A percentile compares a stretch with the other conserved stretches of the same genome.
These are phyloP conservation scores for Pseudococcus jackbeardsleyi DNA, from an alignment of 2,888 invertebrate genomes.

Conservation along the genomic window DNA sequence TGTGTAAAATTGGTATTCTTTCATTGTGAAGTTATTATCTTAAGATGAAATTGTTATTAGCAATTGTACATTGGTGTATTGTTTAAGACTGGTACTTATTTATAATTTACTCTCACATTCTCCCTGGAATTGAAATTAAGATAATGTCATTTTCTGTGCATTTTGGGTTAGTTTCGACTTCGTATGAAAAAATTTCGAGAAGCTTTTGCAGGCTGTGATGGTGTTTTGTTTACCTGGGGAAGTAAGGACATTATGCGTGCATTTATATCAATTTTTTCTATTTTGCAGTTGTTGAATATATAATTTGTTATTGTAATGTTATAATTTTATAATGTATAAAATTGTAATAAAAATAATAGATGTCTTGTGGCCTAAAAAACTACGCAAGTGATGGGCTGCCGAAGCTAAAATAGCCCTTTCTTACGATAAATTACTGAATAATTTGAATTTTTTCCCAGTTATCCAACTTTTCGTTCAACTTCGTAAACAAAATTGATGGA, in stretches of 20 bases:
- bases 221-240: not conserved
- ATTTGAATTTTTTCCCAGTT: too few species aligned
- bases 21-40: not conserved
- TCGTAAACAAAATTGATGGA: too few species aligned
- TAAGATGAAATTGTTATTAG: not conserved
- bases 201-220: constrained; percentile 38
- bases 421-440: too few species aligned
- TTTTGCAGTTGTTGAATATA: constrained; percentile 11
- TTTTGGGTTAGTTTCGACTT: not conserved
- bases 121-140: not conserved
- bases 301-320: constrained; percentile 6
- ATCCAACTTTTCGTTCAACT: too few species aligned
- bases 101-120: not conserved
- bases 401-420: too few species aligned
- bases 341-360: not conserved
- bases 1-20: not conserved
- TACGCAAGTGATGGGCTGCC: too few species aligned
- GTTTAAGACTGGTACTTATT: constrained; percentile 23
- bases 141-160: not conserved
- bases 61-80: constrained; percentile 11
- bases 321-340: constrained; percentile 11
- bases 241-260: constrained; percentile 11
- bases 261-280: constrained; percentile 37
- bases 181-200: not conserved
- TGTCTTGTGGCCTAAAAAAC: not conserved